Conservation (phyloP, 2,888 invertebrate genomes). For the Timema podura region DNA sequence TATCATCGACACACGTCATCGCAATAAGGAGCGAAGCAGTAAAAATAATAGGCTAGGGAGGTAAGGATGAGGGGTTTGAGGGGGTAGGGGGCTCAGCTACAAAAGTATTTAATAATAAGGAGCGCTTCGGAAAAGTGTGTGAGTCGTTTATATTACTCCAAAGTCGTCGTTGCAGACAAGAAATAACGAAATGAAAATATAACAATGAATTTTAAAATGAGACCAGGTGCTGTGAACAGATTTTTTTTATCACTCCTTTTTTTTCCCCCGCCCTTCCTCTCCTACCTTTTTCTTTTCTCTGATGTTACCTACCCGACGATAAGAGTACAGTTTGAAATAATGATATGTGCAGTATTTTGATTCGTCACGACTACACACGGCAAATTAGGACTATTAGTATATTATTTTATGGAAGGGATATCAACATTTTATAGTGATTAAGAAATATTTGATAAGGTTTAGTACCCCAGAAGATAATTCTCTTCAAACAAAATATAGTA, state of each 20-base stretch:
- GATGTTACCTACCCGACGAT: not conserved
- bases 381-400: too few species aligned
- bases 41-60: slow-evolving; percentile 12
- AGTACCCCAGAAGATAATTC: too few species aligned
- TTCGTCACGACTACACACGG: too few species aligned
- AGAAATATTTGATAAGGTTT: too few species aligned
- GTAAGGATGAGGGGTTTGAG: slow-evolving; percentile 9
- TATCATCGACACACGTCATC: not conserved
- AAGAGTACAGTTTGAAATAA: too few species aligned
- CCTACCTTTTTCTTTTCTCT: not conserved
- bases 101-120: slow-evolving; percentile 27
- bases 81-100: slow-evolving; percentile 8
- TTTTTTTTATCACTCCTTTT: slow-evolving; percentile 1
- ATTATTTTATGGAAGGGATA: too few species aligned
- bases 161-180: too few species aligned
- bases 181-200: slow-evolving; percentile 16
- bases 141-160: too few species aligned
- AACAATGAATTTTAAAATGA: slow-evolving; percentile 15
- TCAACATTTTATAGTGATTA: too few species aligned
- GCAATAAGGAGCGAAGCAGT: slow-evolving; percentile 10
- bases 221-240: slow-evolving; percentile 14
- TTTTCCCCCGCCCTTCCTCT: not conserved
- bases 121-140: slow-evolving; percentile 4
- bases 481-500: too few species aligned
- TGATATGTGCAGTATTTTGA: too few species aligned